Conservation (phyloP, 2,797 vertebrate species). For the Sebastes miniatus region DNA sequence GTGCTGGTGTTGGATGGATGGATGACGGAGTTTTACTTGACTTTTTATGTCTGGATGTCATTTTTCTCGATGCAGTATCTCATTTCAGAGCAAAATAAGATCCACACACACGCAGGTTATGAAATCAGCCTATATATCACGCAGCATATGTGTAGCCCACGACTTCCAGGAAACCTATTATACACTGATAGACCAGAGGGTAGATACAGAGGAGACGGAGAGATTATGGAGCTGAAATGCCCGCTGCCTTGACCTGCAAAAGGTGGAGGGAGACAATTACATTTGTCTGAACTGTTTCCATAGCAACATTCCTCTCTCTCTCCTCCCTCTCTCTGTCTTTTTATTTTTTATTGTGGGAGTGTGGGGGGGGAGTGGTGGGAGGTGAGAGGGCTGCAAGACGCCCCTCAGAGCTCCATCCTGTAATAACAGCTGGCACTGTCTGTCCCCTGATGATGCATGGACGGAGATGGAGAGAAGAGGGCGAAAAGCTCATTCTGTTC, state of each 20-base stretch:
- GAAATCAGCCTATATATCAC: constrained; percentile 22
- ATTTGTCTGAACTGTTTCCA: constrained; percentile 73
- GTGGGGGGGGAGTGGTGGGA: not conserved
- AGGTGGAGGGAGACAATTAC: constrained; percentile 66
- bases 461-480: constrained; percentile 7
- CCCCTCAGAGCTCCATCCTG: constrained; percentile 3
- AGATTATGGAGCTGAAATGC: constrained; percentile 48
- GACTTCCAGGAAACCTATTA: constrained; percentile 38
- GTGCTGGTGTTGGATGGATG: not conserved
- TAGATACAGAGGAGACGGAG: constrained; percentile 22
- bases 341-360: not conserved
- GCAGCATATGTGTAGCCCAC: constrained; percentile 5
- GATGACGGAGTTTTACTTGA: not conserved
- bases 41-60: not conserved
- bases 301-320: constrained; percentile 58
- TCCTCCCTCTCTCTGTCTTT: not conserved
- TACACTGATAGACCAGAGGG: not conserved
- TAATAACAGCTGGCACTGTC: constrained; percentile 35
- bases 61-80: constrained; percentile 2
- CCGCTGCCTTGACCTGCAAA: constrained; percentile 64
- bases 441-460: constrained; percentile 19
- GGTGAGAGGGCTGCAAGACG: not conserved
- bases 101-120: not conserved
- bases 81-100: constrained; percentile 7
- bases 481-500: constrained; percentile 13